phyloP scores from a whole-genome alignment of 2,113 vertebrate species.

The Hiodon tergisus region DNA sequence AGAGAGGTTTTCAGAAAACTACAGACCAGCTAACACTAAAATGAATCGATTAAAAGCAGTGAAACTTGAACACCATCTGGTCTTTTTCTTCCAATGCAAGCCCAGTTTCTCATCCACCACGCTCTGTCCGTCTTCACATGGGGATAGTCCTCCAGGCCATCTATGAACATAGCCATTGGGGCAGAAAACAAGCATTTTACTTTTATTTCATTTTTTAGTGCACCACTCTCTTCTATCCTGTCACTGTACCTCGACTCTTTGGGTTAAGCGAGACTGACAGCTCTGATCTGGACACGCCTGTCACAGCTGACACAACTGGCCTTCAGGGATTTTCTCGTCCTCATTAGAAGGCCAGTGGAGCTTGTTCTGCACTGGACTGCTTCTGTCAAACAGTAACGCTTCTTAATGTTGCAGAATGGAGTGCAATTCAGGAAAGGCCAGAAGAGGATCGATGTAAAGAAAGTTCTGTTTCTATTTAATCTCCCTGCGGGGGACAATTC shows the following conservation, averaged over 20 bases:
- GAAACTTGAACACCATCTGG: no score
- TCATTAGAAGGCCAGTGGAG: conserved; percentile 8
- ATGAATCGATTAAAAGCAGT: background rate
- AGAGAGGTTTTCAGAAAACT: background rate
- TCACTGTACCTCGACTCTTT: background rate
- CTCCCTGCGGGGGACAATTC: no score
- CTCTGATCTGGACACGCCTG: background rate
- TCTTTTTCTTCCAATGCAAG: no score
- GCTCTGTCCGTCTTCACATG: no score
- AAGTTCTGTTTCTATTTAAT: no score
- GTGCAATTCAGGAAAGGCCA: background rate
- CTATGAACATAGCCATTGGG: no score
- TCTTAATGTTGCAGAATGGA: conserved; percentile 3
- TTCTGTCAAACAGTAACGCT: conserved; percentile 11
- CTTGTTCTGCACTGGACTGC: background rate
- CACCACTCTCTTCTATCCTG: background rate
- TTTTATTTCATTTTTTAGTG: background rate
- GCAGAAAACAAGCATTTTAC: no score
- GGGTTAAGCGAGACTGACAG: background rate
- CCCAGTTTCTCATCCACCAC: no score
- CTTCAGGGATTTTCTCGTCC: conserved; percentile 3
- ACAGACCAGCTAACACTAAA: background rate
- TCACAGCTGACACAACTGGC: background rate
- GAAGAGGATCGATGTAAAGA: background rate
- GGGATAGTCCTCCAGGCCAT: no score